Evolutionary conservation across 2,113 vertebrate genomes (phyloP).

Genomic region (Tragelaphus imberbis): DNA sequence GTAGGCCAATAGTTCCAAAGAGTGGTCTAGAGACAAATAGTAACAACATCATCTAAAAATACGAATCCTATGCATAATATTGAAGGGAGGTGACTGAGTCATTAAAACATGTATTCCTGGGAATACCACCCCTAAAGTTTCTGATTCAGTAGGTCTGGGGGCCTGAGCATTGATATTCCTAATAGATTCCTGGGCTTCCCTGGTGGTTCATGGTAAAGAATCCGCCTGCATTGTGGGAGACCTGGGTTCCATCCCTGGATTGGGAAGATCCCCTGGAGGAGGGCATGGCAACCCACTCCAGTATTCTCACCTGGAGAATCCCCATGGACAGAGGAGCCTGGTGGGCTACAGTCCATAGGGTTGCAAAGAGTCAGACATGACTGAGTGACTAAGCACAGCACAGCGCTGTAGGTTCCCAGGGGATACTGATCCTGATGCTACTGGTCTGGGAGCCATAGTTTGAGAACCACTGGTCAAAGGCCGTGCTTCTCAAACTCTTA

Average conservation of each 20-base stretch:
- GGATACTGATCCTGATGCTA: neutral
- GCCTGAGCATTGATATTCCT: neutral
- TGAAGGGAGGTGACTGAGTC: neutral
- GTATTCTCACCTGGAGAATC: neutral
- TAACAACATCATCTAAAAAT: neutral
- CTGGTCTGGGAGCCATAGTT: neutral
- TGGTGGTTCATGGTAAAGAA: neutral
- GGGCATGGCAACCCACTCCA: neutral
- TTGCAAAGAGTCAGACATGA: neutral
- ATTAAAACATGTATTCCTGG: neutral
- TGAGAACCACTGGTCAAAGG: neutral
- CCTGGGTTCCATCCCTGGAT: neutral
- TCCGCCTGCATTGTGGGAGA: rapidly evolving
- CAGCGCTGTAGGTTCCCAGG: neutral
- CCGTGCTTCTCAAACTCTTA: neutral
- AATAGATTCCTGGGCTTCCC: neutral
- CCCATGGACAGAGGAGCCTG: neutral
- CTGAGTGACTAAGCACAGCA: neutral
- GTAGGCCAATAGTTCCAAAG: neutral
- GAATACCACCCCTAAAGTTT: neutral
- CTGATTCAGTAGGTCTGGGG: neutral
- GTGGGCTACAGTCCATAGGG: neutral
- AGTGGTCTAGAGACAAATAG: neutral
- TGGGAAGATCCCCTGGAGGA: neutral
- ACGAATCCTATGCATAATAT: neutral